A percentile compares a stretch with the other conserved stretches of the same genome.
phyloP scores from a whole-genome alignment of 2,797 vertebrate genomes.

The Acipenser transmontanus region DNA sequence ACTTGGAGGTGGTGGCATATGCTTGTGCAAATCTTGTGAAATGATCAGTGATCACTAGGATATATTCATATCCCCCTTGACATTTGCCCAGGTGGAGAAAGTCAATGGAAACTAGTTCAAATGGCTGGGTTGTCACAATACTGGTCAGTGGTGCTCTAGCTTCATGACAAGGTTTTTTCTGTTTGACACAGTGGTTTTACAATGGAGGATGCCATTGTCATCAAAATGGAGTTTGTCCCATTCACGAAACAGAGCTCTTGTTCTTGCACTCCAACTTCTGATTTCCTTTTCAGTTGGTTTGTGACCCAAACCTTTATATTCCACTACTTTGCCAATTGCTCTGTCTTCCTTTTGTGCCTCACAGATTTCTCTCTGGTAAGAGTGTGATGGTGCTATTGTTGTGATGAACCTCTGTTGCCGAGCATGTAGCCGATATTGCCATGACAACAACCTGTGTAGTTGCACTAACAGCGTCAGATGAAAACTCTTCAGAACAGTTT shows the following conservation, averaged over 20 bases:
- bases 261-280: too few relatives aligned
- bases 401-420: too few relatives aligned
- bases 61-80: conserved; percentile 12
- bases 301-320: too few relatives aligned
- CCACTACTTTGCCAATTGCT: too few relatives aligned
- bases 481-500: too few relatives aligned
- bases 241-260: background rate
- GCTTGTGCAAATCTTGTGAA: conserved; percentile 8
- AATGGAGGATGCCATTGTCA: background rate
- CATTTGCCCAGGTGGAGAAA: conserved; percentile 14
- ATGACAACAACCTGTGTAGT: too few relatives aligned
- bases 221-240: background rate
- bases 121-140: conserved; percentile 11
- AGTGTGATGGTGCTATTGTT: too few relatives aligned
- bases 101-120: conserved; percentile 5
- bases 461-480: too few relatives aligned
- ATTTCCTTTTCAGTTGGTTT: background rate
- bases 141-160: background rate
- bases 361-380: too few relatives aligned
- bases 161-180: background rate
- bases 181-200: background rate
- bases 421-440: too few relatives aligned
- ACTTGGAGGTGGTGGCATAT: conserved; percentile 3
- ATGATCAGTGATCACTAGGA: conserved; percentile 5
- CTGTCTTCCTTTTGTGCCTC: too few relatives aligned